These are phyloP conservation scores for Cercocebus atys DNA, from an alignment of 2,113 vertebrate genomes.

Conservation along the genomic window DNA sequence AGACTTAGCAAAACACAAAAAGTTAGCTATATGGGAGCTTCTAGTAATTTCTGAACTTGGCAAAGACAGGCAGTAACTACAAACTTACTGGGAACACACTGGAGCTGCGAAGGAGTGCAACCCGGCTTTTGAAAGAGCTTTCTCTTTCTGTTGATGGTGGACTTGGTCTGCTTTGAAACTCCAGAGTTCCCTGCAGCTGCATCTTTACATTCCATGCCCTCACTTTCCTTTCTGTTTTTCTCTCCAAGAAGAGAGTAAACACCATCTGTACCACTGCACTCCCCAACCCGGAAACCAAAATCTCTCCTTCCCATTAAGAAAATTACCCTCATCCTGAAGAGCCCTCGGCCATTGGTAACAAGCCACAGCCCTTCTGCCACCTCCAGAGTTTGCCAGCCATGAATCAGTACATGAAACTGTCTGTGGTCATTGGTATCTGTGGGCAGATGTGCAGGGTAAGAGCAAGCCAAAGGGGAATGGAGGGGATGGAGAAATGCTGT, in stretches of 20 bases:
- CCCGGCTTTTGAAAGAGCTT: not conserved
- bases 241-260: slow-evolving; percentile 35
- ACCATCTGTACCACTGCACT: slow-evolving; percentile 41
- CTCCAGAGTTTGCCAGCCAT: not conserved
- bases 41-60: not conserved
- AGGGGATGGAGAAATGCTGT: not conserved
- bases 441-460: not conserved
- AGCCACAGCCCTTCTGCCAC: slow-evolving; percentile 5
- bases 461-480: not conserved
- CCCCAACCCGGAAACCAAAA: slow-evolving; percentile 28
- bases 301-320: slow-evolving; percentile 51
- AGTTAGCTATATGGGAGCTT: not conserved
- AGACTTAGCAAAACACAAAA: slow-evolving; percentile 16
- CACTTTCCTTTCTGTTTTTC: not conserved
- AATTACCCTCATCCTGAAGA: slow-evolving; percentile 33
- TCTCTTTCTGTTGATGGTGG: not conserved
- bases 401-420: not conserved
- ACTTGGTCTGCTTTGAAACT: not conserved
- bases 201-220: slow-evolving; percentile 4
- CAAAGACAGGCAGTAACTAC: not conserved
- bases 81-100: not conserved
- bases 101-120: not conserved
- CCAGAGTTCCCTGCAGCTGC: not conserved
- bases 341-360: not conserved
- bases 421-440: not conserved